Evolutionary conservation across 2,113 vertebrate species (phyloP), one percentile per base, ranked within the genome.

Genomic region (Barnardius zonarius): DNA sequence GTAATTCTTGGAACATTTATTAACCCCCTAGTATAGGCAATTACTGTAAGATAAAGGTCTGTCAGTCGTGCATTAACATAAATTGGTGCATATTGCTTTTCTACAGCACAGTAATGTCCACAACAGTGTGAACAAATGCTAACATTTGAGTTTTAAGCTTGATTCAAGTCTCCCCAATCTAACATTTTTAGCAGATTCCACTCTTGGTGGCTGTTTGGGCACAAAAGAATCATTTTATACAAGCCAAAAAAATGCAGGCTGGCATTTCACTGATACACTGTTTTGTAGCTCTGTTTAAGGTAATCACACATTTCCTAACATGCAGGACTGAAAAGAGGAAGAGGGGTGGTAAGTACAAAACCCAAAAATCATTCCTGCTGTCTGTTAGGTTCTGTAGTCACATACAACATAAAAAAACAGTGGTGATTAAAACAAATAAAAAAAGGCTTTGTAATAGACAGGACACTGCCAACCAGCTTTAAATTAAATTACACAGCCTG

Each of bases 401-500:
- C 75, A 66, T 41, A 84, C 17, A 51, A 92, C 66, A 48, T 37
- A 28, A 67, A 74, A 70, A 72, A 12, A 9, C 22, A 88, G 83
- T 39, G 46, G 86, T 10, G 31, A 97, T 94, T 92, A 78, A 95
- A 89, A 91, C 96, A 92, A 95, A 46, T 91, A 92, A 64, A 57
- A 92, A 95, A 94, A 64, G 37, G 61, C 92, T 97, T 88, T 96
- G 76, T 96, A 97, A 97, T 79, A 97, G 92, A 95, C 94, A 97
- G 95, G 96, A 96, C 96, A 97, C 57, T 95, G 92, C 96, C 91
- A 37, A 96, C 86, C 94, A 98, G 97, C 97, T 97, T 97, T 97
- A 98, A 98, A 98, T 98, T 98, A 97, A 98, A 98, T 98, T 98
- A 98, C 98, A 98, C 97, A 98, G 98, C 96, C 97, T 98, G 97